A percentile compares a stretch with the other conserved stretches of the same genome.
These are phyloP conservation scores for Cryptophagus acutangulus DNA, from an alignment of 2,888 invertebrate genomes.

Conservation along the genomic window DNA sequence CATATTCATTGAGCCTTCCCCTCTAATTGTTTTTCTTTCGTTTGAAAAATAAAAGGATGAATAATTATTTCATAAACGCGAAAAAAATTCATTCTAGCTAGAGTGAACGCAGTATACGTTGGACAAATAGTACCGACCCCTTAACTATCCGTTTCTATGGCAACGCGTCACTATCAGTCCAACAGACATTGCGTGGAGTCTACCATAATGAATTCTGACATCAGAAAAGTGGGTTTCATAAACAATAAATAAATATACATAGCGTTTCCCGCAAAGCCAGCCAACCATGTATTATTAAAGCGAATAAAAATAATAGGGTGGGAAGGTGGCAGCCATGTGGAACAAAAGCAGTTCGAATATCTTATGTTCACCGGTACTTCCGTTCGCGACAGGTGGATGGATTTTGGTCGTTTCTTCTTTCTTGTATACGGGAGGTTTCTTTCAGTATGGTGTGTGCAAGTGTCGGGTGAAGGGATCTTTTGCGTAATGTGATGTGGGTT, in stretches of 20 bases:
- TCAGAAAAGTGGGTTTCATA: no score
- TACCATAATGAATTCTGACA: no score
- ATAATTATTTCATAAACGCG: no score
- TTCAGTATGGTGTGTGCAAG: background rate
- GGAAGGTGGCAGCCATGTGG: conserved; percentile 25
- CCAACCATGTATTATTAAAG: conserved; percentile 17
- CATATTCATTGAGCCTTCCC: conserved; percentile 7
- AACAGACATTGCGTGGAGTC: no score
- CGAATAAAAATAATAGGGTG: conserved; percentile 26
- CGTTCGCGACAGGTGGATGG: conserved; percentile 27
- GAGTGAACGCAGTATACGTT: no score
- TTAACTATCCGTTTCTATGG: no score
- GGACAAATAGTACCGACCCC: no score
- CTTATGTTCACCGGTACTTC: conserved; percentile 27
- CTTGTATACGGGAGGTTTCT: conserved; percentile 8
- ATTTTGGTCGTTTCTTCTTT: conserved; percentile 10
- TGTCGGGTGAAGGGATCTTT: conserved; percentile 3
- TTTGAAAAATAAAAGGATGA: no score
- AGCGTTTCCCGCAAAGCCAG: conserved; percentile 21
- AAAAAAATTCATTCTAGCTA: no score
- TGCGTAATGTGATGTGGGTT: conserved; percentile 21
- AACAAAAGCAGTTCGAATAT: conserved; percentile 27
- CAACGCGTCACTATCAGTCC: no score
- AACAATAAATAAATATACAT: no score
- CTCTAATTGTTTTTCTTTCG: conserved; percentile 13